A percentile compares a stretch with the other conserved stretches of the same genome.
Evolutionary conservation across 2,888 invertebrate species (phyloP).

Genomic region (Caenorhabditis sp.): DNA sequence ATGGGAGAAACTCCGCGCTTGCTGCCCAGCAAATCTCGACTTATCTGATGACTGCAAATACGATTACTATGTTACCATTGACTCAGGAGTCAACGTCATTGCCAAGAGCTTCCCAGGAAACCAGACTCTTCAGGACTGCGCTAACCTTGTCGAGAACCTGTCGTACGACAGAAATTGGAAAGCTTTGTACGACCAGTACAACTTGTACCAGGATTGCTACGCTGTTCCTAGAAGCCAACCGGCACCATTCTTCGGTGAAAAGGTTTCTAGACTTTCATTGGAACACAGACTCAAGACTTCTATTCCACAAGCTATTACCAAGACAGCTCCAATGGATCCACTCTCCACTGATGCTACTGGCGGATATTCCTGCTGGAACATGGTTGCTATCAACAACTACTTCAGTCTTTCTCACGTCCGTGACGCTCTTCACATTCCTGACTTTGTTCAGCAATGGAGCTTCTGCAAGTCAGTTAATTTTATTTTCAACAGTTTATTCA

Average conservation of each 20-base stretch:
- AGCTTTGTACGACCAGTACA: conserved; percentile 75
- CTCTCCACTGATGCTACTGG: conserved; percentile 77
- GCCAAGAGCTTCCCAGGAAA: conserved; percentile 64
- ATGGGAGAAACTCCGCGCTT: conserved; percentile 71
- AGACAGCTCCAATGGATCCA: conserved; percentile 69
- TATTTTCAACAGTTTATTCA: neutral
- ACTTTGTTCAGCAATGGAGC: conserved; percentile 73
- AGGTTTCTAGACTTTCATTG: conserved; percentile 29
- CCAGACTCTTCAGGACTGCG: conserved; percentile 61
- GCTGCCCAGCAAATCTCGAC: conserved; percentile 64
- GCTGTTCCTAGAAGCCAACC: conserved; percentile 26
- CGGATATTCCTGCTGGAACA: conserved; percentile 77
- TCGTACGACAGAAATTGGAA: conserved; percentile 68
- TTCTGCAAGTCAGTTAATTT: conserved; percentile 71
- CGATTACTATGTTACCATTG: conserved; percentile 66
- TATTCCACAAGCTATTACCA: conserved; percentile 48
- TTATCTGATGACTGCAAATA: conserved; percentile 70
- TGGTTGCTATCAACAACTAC: conserved; percentile 67
- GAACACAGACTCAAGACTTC: conserved; percentile 20
- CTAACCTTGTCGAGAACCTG: conserved; percentile 65
- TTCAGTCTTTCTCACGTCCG: conserved; percentile 73
- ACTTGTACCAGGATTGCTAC: conserved; percentile 79
- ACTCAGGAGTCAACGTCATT: conserved; percentile 51
- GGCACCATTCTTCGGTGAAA: conserved; percentile 22
- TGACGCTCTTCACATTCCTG: conserved; percentile 77